Evolutionary conservation across 2,888 invertebrate species (phyloP).

Genomic region (Xanthorhoe designata): DNA sequence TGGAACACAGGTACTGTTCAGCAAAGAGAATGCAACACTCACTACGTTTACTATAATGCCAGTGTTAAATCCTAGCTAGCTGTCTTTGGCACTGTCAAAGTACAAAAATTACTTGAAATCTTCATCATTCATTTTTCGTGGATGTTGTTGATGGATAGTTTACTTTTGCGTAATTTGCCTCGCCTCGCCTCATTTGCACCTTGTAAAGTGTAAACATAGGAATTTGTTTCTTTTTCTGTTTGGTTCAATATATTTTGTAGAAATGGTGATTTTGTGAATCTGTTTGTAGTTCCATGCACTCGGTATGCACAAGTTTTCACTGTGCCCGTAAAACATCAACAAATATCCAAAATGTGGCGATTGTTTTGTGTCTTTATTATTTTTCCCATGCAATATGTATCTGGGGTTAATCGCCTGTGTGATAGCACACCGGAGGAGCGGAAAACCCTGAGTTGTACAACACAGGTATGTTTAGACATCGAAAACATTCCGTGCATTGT

Average conservation of each 20-base stretch:
- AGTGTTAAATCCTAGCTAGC: no score
- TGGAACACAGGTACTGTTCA: no score
- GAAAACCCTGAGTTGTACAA: slow-evolving; percentile 67
- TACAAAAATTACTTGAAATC: no score
- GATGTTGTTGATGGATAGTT: no score
- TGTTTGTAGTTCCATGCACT: slow-evolving; percentile 15
- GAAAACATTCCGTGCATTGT: not conserved
- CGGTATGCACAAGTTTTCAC: slow-evolving; percentile 43
- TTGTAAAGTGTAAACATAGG: slow-evolving; percentile 24
- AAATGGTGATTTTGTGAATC: slow-evolving; percentile 23
- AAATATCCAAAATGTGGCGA: slow-evolving; percentile 52
- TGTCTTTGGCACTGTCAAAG: no score
- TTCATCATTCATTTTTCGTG: no score
- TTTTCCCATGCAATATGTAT: slow-evolving; percentile 59
- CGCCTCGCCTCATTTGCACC: slow-evolving; percentile 2
- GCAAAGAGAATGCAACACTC: no score
- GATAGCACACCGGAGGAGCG: slow-evolving; percentile 54
- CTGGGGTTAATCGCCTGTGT: slow-evolving; percentile 61
- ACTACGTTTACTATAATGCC: no score
- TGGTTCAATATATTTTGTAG: slow-evolving; percentile 20
- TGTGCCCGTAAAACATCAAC: slow-evolving; percentile 24
- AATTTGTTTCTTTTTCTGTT: slow-evolving; percentile 34
- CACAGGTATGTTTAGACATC: slow-evolving; percentile 59
- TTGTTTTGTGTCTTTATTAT: slow-evolving; percentile 58
- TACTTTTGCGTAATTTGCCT: not conserved